phyloP scores from a whole-genome alignment of 2,113 vertebrate species.

The Myotis davidii region DNA sequence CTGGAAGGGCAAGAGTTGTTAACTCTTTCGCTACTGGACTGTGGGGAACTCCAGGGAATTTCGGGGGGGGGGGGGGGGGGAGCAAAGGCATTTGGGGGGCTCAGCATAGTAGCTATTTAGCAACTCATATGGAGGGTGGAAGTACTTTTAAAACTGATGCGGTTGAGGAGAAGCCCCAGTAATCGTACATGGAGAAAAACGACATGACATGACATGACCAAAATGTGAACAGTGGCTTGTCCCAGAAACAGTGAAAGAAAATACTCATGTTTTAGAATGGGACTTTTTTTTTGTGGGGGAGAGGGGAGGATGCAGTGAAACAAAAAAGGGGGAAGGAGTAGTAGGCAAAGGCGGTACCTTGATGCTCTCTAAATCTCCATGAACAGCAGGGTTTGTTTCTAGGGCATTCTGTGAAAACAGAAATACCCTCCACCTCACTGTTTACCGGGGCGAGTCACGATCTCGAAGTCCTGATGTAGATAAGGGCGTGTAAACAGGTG shows the following conservation, averaged over 20 bases:
- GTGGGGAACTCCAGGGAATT: no score
- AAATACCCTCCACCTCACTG: background rate
- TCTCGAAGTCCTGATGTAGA: background rate
- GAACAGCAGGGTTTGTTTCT: constrained; percentile 8
- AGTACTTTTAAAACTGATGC: no score
- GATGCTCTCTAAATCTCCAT: background rate
- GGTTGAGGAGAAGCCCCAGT: background rate
- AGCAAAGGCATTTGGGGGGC: no score
- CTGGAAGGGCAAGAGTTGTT: no score
- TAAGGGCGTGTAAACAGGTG: background rate
- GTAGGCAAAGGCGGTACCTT: background rate
- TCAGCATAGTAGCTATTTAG: background rate
- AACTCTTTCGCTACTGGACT: no score
- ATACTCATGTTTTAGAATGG: background rate
- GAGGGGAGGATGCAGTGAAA: background rate
- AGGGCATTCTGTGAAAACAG: background rate
- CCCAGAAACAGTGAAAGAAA: background rate
- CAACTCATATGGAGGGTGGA: background rate
- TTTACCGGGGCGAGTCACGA: constrained; percentile 2
- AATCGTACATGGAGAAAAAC: background rate
- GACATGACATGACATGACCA: background rate
- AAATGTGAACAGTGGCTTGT: background rate
- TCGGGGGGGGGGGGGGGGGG: no score
- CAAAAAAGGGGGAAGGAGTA: background rate
- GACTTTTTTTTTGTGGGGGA: background rate